Evolutionary conservation across 2,113 vertebrate genomes (phyloP).

Genomic region (Syrmaticus mikado): DNA sequence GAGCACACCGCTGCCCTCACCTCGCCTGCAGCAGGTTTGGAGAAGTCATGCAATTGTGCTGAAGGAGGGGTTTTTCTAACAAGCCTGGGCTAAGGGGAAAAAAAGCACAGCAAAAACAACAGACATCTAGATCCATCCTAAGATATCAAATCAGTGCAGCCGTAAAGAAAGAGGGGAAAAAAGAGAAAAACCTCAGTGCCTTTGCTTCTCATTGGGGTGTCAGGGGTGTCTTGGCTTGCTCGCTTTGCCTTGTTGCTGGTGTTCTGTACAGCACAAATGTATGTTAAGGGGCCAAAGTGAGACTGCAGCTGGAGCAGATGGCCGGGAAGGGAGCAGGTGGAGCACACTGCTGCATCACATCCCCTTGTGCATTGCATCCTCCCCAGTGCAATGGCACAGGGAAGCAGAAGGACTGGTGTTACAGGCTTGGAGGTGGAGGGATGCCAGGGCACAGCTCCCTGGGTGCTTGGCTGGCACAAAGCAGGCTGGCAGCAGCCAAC

Average conservation of each 20-base stretch:
- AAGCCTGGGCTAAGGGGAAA: neutral
- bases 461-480: no score
- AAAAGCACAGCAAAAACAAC: neutral
- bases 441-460: no score
- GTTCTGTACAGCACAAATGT: neutral
- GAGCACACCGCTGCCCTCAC: accelerated
- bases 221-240: neutral
- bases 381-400: accelerated
- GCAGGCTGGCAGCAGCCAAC: neutral
- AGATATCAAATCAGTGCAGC: accelerated
- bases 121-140: neutral
- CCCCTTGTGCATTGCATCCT: neutral
- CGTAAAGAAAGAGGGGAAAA: neutral
- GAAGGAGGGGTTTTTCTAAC: neutral
- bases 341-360: neutral
- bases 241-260: neutral
- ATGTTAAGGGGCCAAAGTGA: neutral
- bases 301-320: neutral
- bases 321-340: neutral
- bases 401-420: neutral
- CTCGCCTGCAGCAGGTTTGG: neutral
- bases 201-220: neutral
- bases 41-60: neutral
- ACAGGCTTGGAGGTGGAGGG: neutral
- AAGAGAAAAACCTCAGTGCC: neutral